Evolutionary conservation across 1,140 invertebrate genomes (phyloP).

Genomic region (Aphaenogaster rudis): DNA sequence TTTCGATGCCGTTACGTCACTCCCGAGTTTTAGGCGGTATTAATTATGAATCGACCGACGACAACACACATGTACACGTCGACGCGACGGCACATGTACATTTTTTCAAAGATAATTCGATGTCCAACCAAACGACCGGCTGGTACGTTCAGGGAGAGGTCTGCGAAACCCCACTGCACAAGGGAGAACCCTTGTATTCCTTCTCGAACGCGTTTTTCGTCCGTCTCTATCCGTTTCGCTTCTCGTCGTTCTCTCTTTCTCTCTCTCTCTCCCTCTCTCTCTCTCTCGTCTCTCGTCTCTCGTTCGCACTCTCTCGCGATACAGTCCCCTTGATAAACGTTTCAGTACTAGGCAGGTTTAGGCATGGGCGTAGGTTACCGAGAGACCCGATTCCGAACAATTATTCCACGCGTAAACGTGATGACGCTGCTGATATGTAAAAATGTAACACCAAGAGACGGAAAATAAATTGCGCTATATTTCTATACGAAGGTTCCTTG

Average conservation of each 20-base stretch:
- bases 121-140: conserved; percentile 66
- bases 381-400: not conserved
- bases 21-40: conserved; percentile 13
- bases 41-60: conserved; percentile 35
- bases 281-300: not conserved
- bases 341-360: conserved; percentile 66
- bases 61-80: not conserved
- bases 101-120: conserved; percentile 84
- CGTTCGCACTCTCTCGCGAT: conserved; percentile 13
- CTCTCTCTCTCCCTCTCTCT: conserved; percentile 55
- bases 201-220: conserved; percentile 21
- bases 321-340: conserved; percentile 70
- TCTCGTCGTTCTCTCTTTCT: not conserved
- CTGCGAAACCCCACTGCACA: conserved; percentile 81
- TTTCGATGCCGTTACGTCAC: not conserved
- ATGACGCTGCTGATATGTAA: not conserved
- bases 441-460: not conserved
- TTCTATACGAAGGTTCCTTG: not conserved
- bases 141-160: conserved; percentile 75
- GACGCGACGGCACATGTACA: conserved; percentile 75
- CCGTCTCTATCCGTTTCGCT: conserved; percentile 3
- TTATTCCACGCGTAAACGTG: not conserved
- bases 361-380: conserved; percentile 62
- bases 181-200: conserved; percentile 74
- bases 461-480: not conserved